phyloP scores from a whole-genome alignment of 2,113 vertebrate species.

The Menidia beryllina region DNA sequence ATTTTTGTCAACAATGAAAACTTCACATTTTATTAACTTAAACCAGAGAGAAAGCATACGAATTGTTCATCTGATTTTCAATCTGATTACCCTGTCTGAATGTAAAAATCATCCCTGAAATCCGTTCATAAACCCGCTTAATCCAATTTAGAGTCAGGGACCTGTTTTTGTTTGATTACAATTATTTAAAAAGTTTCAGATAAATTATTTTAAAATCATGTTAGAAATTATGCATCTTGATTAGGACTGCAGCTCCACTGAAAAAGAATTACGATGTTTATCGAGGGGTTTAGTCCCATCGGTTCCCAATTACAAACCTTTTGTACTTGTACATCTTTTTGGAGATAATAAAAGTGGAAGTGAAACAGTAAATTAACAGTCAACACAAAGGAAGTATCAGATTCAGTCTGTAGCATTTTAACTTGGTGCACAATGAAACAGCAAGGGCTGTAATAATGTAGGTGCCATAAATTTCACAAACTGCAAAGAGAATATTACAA shows the following conservation, averaged over 20 bases:
- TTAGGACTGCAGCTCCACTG: slow-evolving; percentile 20
- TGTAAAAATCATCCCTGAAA: neutral
- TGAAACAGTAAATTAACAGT: slow-evolving; percentile 37
- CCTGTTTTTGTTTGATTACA: neutral
- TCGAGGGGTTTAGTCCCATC: slow-evolving; percentile 5
- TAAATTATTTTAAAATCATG: slow-evolving; percentile 15
- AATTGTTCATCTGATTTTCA: neutral
- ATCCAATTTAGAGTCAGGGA: no score
- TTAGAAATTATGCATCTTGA: slow-evolving; percentile 22
- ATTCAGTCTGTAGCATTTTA: slow-evolving; percentile 17
- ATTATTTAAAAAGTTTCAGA: slow-evolving; percentile 4
- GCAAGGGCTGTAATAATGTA: neutral
- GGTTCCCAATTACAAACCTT: slow-evolving; percentile 16
- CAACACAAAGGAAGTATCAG: slow-evolving; percentile 9
- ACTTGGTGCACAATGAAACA: slow-evolving; percentile 12
- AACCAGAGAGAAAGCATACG: neutral
- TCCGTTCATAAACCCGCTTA: no score
- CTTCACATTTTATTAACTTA: neutral
- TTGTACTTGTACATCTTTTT: slow-evolving; percentile 15
- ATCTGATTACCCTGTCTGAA: neutral
- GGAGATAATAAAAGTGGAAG: slow-evolving; percentile 22
- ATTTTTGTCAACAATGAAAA: neutral
- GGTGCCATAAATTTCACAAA: neutral
- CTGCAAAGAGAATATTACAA: neutral
- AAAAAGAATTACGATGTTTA: slow-evolving; percentile 25